Base-by-base conservation (phyloP, 2,113 vertebrate species). In the Coturnix japonica region DNA sequence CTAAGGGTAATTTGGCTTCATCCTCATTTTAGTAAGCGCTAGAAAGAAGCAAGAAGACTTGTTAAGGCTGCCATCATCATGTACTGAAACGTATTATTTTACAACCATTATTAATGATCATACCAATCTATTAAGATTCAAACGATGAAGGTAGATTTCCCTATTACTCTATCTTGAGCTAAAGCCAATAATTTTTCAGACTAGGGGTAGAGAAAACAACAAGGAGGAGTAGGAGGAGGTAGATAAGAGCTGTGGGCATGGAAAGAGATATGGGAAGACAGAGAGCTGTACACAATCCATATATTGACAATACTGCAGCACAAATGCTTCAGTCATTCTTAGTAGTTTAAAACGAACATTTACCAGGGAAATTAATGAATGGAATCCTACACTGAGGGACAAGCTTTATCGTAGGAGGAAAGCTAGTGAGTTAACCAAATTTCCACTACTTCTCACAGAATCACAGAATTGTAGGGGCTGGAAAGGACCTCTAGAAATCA, bases 281-380 rank as follows among this genome's bases (percentile, higher is more conserved):
- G 73, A 65, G 85, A 89, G n/a, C 59, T 25, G 49, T 20, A 39
- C 69, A 41, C 69, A 65, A 95, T 95, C 87, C 60, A 95, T 94
- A 93, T 96, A 95, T 96, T 91, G 90, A 94, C 81, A 72, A 41
- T 57, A 85, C 60, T 94, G 91, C 95, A 94, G 85, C 69, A 89
- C 63, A 88, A 92, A 80, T 61, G 53, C 74, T 95, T 92, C 81
- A 80, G 88, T 67, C 87, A 87, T 83, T 92, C 80, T 78, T 76
- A 76, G 92, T 11, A 81, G 61, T 56, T 54, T 90, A 88, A 93
- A 79, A 70, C 23, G 12, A 74, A 87, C 69, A 69, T 89, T 92
- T 91, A 73, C 74, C 33, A 65, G 77, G 72, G 57, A 94, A 78
- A 88, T 70, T 72, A 96, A 95, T 93, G 88, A 95, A 96, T 71